phyloP scores from a whole-genome alignment of 2,888 invertebrate species.

The Eustalomyia histrio region DNA sequence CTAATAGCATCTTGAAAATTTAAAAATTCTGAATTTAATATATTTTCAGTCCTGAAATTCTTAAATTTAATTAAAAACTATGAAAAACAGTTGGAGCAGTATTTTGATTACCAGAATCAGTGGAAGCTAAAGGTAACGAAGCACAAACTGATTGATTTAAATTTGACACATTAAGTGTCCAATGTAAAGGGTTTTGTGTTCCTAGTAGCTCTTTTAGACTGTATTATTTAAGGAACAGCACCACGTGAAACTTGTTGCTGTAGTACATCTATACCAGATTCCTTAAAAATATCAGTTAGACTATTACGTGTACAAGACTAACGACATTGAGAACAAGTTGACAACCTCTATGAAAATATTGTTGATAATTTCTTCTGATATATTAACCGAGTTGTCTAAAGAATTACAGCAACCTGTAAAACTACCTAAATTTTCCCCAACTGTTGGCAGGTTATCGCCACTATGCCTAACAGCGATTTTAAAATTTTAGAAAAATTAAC shows the following conservation, averaged over 20 bases:
- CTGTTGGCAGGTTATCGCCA: too few relatives aligned
- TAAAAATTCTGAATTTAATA: constrained; percentile 12
- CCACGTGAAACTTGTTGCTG: background rate
- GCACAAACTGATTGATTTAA: background rate
- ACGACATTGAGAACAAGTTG: too few relatives aligned
- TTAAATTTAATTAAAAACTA: too few relatives aligned
- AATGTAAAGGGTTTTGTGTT: constrained; percentile 6
- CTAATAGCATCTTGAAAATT: constrained; percentile 25
- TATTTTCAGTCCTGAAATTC: constrained; percentile 2
- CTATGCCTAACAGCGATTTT: too few relatives aligned
- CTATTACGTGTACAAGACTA: background rate
- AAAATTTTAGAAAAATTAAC: too few relatives aligned
- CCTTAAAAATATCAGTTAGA: background rate
- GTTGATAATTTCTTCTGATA: too few relatives aligned
- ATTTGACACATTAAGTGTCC: constrained; percentile 13
- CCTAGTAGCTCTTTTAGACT: constrained; percentile 10
- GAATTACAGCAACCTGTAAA: too few relatives aligned
- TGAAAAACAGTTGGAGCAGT: too few relatives aligned
- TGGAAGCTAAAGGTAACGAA: background rate
- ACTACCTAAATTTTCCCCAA: too few relatives aligned
- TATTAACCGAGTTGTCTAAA: too few relatives aligned
- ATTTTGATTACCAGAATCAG: background rate
- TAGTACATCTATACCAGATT: background rate
- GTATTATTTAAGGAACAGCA: constrained; percentile 8
- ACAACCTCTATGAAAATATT: too few relatives aligned